Evolutionary conservation across 1,140 invertebrate genomes (phyloP).

Genomic region (Stenopsyche tienmushanensis): DNA sequence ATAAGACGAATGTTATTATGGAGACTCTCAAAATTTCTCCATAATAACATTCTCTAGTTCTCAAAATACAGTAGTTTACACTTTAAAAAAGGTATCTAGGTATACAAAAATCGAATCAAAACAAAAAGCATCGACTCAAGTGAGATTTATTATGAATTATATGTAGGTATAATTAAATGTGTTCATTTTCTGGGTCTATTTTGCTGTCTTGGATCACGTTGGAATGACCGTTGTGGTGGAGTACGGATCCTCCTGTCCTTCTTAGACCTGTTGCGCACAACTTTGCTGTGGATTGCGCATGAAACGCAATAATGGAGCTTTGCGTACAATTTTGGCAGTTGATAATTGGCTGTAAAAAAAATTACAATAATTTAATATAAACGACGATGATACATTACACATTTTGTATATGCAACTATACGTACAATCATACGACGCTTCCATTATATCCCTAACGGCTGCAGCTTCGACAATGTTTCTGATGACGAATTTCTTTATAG

Average conservation of each 20-base stretch:
- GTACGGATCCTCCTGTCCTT: slow-evolving; percentile 94
- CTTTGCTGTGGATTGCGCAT: slow-evolving; percentile 99
- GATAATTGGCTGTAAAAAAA: slow-evolving; percentile 70
- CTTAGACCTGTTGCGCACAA: slow-evolving; percentile 97
- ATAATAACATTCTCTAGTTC: too few relatives aligned
- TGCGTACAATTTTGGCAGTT: slow-evolving; percentile 96
- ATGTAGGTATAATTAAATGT: too few relatives aligned
- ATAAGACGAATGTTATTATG: too few relatives aligned
- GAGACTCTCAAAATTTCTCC: too few relatives aligned
- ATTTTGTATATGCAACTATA: slow-evolving; percentile 36
- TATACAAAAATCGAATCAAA: too few relatives aligned
- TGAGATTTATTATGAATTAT: too few relatives aligned
- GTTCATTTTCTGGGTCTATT: slow-evolving; percentile 62
- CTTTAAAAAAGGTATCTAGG: too few relatives aligned
- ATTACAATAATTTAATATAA: slow-evolving; percentile 21
- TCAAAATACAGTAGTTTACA: too few relatives aligned
- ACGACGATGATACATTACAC: not conserved
- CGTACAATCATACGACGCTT: slow-evolving; percentile 89
- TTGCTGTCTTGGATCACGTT: slow-evolving; percentile 66
- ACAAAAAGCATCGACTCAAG: too few relatives aligned
- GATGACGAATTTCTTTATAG: slow-evolving; percentile 99
- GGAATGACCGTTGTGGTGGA: slow-evolving; percentile 89
- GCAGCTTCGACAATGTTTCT: slow-evolving; percentile 99
- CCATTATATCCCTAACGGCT: slow-evolving; percentile 97
- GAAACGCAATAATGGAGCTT: slow-evolving; percentile 99